Base-by-base conservation (phyloP, 2,113 vertebrate genomes). In the Tyto alba region DNA sequence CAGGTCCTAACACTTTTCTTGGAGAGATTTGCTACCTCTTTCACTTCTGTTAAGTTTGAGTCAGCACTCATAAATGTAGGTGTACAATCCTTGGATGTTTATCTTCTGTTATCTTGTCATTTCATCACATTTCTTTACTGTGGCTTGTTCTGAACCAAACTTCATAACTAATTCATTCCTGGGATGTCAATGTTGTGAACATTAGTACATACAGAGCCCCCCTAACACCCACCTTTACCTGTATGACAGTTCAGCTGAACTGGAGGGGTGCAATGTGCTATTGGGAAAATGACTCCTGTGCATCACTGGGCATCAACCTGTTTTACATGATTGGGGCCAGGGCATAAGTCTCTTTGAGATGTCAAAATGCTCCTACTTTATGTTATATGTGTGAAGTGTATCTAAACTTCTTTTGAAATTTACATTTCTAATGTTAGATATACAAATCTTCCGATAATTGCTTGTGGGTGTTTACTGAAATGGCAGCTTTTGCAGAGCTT, bases 261-360 rank as follows among this genome's bases (percentile, higher is more conserved):
- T 20, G 2, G 1, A 7, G 8, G 38, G 22, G 4, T 47, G 7
- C 13, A 68, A 53, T 0, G 1, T 38, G 30, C 16, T 34, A 15
- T 2, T 38, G n/a, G 40, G 40, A 81, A 38, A 88, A 66, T 9
- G 27, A 41, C 30, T 32, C 21, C 26, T 19, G 5, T 6, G 15
- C 7, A 71, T 32, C 36, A 29, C 34, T 80, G 53, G 69, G 41
- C 17, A 83, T n/a, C 25, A n/a, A 57, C 9, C 21, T 30, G 3
- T 50, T 79, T 60, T 40, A 59, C 16, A 6, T 6, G 9, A 26
- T 10, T 9, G 2, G 12, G 50, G n/a, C 22, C 64, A 43, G 85
- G 27, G 16, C 0, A 0, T 17, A 40, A 48, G 25, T 21, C 17
- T 56, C 47, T 34, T 18, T n/a, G 30, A n/a, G 43, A 50, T n/a